Conservation (phyloP, 2,888 invertebrate genomes). For the Vandiemenella viatica region DNA sequence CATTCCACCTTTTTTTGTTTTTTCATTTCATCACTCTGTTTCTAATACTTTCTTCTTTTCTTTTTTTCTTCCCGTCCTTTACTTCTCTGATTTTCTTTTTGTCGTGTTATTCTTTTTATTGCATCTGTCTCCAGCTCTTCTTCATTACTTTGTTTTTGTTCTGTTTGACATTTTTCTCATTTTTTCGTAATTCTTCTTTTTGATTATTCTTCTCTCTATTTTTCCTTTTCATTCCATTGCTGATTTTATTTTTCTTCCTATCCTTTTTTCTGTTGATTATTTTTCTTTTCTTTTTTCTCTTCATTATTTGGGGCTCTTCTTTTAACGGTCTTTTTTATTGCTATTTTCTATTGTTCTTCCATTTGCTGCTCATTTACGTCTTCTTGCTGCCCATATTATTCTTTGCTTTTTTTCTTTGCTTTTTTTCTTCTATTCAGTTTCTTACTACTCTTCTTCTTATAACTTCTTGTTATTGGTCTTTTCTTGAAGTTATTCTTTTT, state of each 20-base stretch:
- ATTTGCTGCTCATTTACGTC: neutral
- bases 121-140: no score
- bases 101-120: no score
- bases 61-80: neutral
- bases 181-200: no score
- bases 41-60: neutral
- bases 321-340: neutral
- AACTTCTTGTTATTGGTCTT: neutral
- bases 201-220: neutral
- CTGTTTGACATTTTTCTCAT: no score
- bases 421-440: neutral
- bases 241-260: neutral
- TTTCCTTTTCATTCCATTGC: neutral
- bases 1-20: no score
- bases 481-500: neutral
- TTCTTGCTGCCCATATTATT: neutral
- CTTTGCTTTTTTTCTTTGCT: neutral
- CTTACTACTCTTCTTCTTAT: neutral
- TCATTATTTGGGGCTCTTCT: neutral
- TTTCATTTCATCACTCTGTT: no score
- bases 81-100: no score
- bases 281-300: neutral
- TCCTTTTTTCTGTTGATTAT: rapidly evolving
- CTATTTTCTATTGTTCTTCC: neutral
- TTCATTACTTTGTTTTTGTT: no score